Evolutionary conservation across 2,113 vertebrate genomes (phyloP), one percentile per base, ranked within the genome.

Genomic region (Riparia riparia): DNA sequence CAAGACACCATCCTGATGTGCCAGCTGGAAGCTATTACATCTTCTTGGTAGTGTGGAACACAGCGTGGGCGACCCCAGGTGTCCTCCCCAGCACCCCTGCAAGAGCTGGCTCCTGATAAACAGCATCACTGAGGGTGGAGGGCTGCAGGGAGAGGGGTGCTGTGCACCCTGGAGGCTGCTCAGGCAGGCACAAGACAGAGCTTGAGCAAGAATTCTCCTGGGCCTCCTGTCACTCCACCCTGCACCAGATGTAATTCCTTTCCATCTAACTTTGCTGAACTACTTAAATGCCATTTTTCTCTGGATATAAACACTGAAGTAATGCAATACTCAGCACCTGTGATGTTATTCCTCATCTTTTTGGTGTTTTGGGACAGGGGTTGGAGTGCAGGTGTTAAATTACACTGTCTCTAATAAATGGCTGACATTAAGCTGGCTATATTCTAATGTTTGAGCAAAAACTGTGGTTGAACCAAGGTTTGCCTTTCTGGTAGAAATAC

Each of bases 1-100:
- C 37, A 22, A 41, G 83, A 60, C 1, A 0, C 9, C 2, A 0
- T 60, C 34, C 51, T 47, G 0, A 0, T 1, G 51, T 51, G 44
- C 16, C 22, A 39, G 45, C 16, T 39, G 6, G 32, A 17, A 60
- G 15, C 56, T 44, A 8, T 53, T 37, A 2, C 4, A n/a, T 2
- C 4, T 8, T 28, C 14, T 4, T 7, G 15, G 29, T 20, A 3
- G 34, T 13, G 26, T 42, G 37, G 20, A 17, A 25, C 60, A 15
- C 31, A 17, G 26, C 0, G 0, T n/a, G 34, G 31, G 22, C 79
- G 32, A 6, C 20, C 24, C 42, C 25, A 56, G 2, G 10, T 2
- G 12, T 57, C 24, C 44, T 47, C 60, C 66, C 5, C n/a, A 28
- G 34, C 82, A 11, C 32, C 0, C 22, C 66, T 45, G 66, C 51